These are phyloP conservation scores for Dendrocincla fuliginosa DNA, from an alignment of 2,797 vertebrate species.

Conservation along the genomic window DNA sequence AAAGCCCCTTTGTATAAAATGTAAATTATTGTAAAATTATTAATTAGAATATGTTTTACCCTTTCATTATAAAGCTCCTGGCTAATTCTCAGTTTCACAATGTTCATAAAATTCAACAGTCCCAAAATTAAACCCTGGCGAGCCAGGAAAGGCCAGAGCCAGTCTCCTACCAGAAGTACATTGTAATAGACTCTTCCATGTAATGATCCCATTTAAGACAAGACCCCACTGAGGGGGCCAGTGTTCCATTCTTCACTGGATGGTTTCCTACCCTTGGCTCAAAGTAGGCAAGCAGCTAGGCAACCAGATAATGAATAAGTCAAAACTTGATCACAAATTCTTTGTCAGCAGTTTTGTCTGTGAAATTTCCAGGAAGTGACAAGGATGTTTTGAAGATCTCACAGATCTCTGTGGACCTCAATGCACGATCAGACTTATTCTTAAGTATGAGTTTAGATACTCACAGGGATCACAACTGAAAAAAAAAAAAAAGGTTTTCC, in stretches of 20 bases:
- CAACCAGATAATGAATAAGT: not conserved
- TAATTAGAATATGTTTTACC: not conserved
- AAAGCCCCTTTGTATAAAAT: not conserved
- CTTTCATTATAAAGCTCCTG: not conserved
- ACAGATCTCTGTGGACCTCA: not conserved
- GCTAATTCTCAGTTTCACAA: not conserved
- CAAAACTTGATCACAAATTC: not conserved
- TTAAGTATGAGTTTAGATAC: not conserved
- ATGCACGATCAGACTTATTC: not conserved
- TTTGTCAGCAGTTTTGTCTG: not conserved
- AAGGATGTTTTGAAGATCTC: not conserved
- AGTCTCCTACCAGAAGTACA: not conserved
- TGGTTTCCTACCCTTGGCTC: not conserved
- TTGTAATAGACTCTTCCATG: not conserved
- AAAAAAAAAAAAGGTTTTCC: not conserved
- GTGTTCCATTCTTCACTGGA: not conserved
- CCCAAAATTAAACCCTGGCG: not conserved
- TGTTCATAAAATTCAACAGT: not conserved
- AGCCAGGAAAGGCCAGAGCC: not conserved
- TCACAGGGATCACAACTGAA: not conserved
- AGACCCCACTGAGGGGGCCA: not conserved
- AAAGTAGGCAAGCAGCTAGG: not conserved
- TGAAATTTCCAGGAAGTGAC: not conserved
- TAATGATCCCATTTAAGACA: not conserved
- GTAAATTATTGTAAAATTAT: not conserved